phyloP scores from a whole-genome alignment of 2,797 vertebrate genomes.

The Macropus fuliginosus region DNA sequence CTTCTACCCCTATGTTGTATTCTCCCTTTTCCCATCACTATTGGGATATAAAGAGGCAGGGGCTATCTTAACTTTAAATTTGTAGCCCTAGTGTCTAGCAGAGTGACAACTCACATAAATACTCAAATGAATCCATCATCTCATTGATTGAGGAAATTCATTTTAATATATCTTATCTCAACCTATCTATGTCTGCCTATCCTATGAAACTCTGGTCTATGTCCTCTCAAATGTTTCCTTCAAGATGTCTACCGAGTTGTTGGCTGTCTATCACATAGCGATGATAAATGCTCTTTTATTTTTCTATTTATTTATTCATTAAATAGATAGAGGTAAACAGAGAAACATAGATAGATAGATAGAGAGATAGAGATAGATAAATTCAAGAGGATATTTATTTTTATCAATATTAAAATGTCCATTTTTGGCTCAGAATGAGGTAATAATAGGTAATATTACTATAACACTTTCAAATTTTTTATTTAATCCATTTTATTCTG shows the following conservation, averaged over 20 bases:
- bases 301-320: not conserved
- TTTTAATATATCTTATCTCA: not conserved
- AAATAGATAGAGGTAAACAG: not conserved
- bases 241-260: not conserved
- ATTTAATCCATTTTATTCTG: not conserved
- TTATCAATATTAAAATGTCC: not conserved
- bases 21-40: not conserved
- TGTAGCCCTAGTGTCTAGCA: not conserved
- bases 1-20: not conserved
- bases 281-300: not conserved
- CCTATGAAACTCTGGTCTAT: not conserved
- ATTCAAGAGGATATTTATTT: not conserved
- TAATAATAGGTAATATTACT: not conserved
- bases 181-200: not conserved
- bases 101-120: not conserved
- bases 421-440: not conserved
- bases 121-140: not conserved
- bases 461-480: not conserved
- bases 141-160: not conserved
- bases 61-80: not conserved
- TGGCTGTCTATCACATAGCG: not conserved
- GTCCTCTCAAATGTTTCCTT: not conserved
- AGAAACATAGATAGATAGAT: not conserved
- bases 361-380: not conserved
- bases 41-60: not conserved